Percentiles rank a stretch among this genome's conserved stretches.
These are phyloP conservation scores for Lithobates sylvaticus DNA, from an alignment of 2,797 vertebrate species.

Conservation along the genomic window DNA sequence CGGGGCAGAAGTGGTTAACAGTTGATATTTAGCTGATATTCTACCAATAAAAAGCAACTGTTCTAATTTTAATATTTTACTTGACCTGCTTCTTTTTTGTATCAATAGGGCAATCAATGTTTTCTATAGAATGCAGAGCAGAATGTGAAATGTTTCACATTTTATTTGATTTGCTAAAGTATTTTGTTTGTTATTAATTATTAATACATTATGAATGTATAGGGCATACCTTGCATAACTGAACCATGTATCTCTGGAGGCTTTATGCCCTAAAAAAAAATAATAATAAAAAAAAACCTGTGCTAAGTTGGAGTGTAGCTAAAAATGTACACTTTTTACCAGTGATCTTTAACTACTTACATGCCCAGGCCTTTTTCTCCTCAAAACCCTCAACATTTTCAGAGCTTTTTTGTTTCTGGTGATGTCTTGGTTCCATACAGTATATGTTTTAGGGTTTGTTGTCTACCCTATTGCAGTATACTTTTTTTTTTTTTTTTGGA, in stretches of 20 bases:
- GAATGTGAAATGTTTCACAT: neutral
- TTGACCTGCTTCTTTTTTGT: neutral
- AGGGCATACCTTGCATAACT: neutral
- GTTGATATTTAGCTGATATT: neutral
- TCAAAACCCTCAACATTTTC: too few species aligned
- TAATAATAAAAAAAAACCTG: neutral
- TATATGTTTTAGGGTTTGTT: too few species aligned
- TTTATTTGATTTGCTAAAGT: neutral
- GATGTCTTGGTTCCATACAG: too few species aligned
- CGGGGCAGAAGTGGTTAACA: too few species aligned
- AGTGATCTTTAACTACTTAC: neutral
- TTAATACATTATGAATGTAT: neutral
- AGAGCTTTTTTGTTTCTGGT: too few species aligned
- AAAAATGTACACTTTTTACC: neutral
- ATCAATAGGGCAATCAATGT: neutral
- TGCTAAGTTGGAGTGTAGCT: neutral
- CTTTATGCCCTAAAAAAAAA: neutral
- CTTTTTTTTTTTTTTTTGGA: too few species aligned
- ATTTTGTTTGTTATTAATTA: constrained; percentile 1
- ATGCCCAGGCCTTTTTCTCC: too few species aligned
- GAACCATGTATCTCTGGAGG: neutral
- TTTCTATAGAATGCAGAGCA: neutral
- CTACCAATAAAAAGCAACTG: neutral
- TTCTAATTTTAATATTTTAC: neutral
- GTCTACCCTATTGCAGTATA: too few species aligned